These are phyloP conservation scores for Caenorhabditis sp. DNA, from an alignment of 2,888 invertebrate genomes.

Conservation along the genomic window DNA sequence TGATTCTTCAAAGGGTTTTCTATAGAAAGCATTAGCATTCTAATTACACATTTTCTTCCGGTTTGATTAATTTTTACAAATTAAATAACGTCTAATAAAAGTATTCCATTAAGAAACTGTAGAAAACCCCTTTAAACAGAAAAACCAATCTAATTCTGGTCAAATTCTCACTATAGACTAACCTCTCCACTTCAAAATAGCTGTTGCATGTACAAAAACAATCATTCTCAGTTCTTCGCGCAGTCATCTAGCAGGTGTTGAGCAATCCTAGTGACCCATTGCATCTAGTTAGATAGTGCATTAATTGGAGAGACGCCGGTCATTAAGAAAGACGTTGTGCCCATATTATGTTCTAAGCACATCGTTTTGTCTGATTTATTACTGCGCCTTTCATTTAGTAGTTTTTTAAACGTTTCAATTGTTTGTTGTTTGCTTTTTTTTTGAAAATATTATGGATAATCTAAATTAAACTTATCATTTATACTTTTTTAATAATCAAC, in stretches of 20 bases:
- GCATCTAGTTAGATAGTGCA: background rate
- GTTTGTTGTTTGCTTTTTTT: background rate
- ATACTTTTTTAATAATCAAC: no score
- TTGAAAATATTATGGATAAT: background rate
- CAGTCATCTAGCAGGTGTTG: background rate
- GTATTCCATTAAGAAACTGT: no score
- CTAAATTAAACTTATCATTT: no score
- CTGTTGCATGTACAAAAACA: background rate
- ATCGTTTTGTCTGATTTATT: background rate
- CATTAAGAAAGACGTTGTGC: background rate
- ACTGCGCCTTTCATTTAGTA: background rate
- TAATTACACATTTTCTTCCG: no score
- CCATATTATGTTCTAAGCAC: background rate
- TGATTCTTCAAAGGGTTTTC: no score
- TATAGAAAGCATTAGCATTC: no score
- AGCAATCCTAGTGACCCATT: slow-evolving; percentile 12
- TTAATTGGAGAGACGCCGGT: background rate
- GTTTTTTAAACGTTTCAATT: slow-evolving; percentile 8
- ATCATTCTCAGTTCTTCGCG: background rate
- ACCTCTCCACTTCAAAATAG: background rate
- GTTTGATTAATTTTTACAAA: no score
- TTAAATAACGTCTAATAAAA: no score
- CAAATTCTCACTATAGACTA: no score
- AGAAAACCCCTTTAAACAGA: no score
- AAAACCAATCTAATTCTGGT: no score